Conservation (phyloP, 2,888 invertebrate genomes). For the Drosophila maculinotata region DNA sequence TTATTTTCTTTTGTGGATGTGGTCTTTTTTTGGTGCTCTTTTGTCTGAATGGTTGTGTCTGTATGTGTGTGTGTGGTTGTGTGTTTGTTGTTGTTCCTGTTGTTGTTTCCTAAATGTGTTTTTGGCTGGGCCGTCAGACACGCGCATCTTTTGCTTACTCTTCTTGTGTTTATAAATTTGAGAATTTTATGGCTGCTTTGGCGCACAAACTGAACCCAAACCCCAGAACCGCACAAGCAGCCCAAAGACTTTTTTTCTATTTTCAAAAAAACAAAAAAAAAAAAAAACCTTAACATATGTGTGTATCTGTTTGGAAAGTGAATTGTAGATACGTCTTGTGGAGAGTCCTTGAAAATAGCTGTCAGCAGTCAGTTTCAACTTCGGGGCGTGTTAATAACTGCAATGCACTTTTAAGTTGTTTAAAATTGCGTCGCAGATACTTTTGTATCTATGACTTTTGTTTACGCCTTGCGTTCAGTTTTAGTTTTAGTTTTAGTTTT, state of each 20-base stretch:
- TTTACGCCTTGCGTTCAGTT: conserved; percentile 34
- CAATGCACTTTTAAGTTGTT: conserved; percentile 57
- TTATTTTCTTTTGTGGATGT: conserved; percentile 24
- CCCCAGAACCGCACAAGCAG: conserved; percentile 12
- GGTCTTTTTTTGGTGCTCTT: conserved; percentile 16
- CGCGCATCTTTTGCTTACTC: conserved; percentile 63
- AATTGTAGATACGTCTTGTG: conserved; percentile 9
- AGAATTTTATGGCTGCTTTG: conserved; percentile 66
- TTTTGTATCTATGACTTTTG: conserved; percentile 63
- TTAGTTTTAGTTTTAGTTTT: conserved; percentile 4
- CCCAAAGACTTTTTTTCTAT: conserved; percentile 25
- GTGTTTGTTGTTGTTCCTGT: conserved; percentile 21
- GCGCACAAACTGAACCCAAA: conserved; percentile 43
- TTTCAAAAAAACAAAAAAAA: conserved; percentile 41
- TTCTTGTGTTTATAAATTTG: conserved; percentile 69
- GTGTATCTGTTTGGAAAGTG: conserved; percentile 27
- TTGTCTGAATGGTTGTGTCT: conserved; percentile 35
- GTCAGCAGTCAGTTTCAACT: conserved; percentile 54
- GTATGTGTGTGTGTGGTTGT: conserved; percentile 24
- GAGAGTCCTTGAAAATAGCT: conserved; percentile 69
- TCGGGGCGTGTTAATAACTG: conserved; percentile 67
- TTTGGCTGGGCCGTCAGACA: conserved; percentile 54
- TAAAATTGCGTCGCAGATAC: conserved; percentile 61
- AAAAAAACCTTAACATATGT: too few species aligned
- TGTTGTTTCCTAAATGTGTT: conserved; percentile 66